Base-by-base conservation (phyloP, 1,140 invertebrate species). In the Drusus annulatus region DNA sequence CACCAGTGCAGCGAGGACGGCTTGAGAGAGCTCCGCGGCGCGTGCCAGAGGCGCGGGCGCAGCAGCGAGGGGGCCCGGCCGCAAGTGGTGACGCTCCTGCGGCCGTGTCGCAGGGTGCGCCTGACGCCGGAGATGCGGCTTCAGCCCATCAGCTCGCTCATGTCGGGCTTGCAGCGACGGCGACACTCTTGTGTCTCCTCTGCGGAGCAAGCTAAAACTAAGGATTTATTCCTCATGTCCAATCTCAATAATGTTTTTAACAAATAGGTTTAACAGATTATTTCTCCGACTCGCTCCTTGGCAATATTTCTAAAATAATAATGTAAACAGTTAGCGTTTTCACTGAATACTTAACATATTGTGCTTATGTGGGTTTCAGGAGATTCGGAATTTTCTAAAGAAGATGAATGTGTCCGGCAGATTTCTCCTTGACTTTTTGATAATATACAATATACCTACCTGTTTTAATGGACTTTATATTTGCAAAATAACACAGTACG, bases 351-450 rank as follows among this genome's bases (percentile, higher is more conserved):
- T 68, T 69, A 50, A 50, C 28, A 45, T 51, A 50, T 50, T 16
- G 36, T 69, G 17, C 36, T 69, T 69, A 36, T 69, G 65, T 69
- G 65, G 65, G n/a, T 69, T 69, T 69, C 65, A 69, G 65, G 65
- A 69, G 50, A 69, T 69, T 69, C 45, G 15, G 6, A 45, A 19
- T 50, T 69, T 69, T 69, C 65, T 69, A 45, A 69, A 50, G 65
- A 69, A 69, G 65, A 45, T 69, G 36, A 19, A 65, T 25, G 21
- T 65, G 62, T 65, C 62, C 62, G n/a, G 62, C 62, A 31, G 62
- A 60, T 23, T 60, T 60, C 17, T 3, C 23, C 17, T 21, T 23
- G 56, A 60, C 8, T 23, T 13, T 60, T 21, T 10, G 23, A 60
- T 60, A 60, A 60, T 60, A 17, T 60, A 60, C 23, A 19, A 15